Evolutionary conservation across 1,140 invertebrate species (phyloP).

Genomic region (Drosophila arawakana): DNA sequence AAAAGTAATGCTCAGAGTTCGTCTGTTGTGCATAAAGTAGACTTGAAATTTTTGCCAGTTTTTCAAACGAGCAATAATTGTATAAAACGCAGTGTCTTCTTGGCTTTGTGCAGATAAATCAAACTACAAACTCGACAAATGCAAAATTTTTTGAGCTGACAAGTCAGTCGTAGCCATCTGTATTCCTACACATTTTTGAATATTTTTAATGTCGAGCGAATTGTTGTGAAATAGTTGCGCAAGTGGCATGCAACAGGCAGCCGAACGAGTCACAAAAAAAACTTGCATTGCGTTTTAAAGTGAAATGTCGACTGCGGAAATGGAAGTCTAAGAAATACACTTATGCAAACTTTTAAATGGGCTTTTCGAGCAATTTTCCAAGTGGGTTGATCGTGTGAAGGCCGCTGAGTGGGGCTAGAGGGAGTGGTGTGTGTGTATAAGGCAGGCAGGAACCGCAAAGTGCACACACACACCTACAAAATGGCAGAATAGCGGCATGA

Average conservation of each 20-base stretch:
- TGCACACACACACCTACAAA: conserved; percentile 47
- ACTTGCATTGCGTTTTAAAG: conserved; percentile 29
- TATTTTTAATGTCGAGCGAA: conserved; percentile 10
- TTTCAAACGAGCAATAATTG: neutral
- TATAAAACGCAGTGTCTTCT: neutral
- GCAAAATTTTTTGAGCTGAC: conserved; percentile 21
- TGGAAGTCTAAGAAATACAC: conserved; percentile 34
- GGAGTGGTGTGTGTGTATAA: neutral
- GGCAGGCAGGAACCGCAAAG: conserved; percentile 56
- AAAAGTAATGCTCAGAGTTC: neutral
- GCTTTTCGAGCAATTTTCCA: conserved; percentile 64
- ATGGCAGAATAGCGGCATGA: conserved; percentile 64
- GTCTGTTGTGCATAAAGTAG: neutral
- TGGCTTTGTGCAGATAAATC: neutral
- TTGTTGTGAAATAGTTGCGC: conserved; percentile 33
- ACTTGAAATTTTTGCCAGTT: conserved; percentile 11
- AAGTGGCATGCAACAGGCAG: conserved; percentile 39
- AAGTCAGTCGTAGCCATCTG: conserved; percentile 19
- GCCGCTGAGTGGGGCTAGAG: neutral
- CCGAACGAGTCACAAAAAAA: conserved; percentile 13
- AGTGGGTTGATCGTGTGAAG: conserved; percentile 20
- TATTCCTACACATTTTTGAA: neutral
- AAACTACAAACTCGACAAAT: conserved; percentile 22
- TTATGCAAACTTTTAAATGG: conserved; percentile 43
- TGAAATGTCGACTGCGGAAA: conserved; percentile 28